phyloP scores from a whole-genome alignment of 2,888 invertebrate species.

The Theodoxus fluviatilis region DNA sequence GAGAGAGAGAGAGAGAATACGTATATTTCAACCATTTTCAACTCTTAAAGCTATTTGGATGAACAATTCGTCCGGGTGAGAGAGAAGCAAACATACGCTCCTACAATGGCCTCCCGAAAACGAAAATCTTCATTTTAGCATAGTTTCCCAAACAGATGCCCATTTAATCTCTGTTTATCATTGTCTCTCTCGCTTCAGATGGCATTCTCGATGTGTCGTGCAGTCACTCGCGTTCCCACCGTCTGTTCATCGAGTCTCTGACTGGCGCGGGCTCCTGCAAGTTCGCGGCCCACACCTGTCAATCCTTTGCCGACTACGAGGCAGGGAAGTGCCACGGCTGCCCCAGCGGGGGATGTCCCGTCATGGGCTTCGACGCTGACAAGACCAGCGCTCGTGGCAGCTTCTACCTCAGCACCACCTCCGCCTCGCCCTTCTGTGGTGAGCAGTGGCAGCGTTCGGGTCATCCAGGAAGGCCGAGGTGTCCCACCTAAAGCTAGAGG shows the following conservation, averaged over 20 bases:
- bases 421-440: constrained; percentile 45
- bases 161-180: not conserved
- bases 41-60: too few species aligned
- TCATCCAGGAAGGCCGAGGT: too few species aligned
- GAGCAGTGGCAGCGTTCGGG: constrained; percentile 22
- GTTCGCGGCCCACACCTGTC: constrained; percentile 41
- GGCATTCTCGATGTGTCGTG: constrained; percentile 35
- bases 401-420: constrained; percentile 47
- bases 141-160: too few species aligned
- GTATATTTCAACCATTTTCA: too few species aligned
- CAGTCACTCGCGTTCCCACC: constrained; percentile 41
- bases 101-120: too few species aligned
- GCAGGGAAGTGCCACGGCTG: constrained; percentile 45
- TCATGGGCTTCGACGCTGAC: constrained; percentile 49
- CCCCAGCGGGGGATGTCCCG: constrained; percentile 40
- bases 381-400: constrained; percentile 35
- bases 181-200: constrained; percentile 19
- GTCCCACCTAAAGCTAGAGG: too few species aligned
- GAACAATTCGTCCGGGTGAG: too few species aligned
- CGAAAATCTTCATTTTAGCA: too few species aligned
- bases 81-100: too few species aligned
- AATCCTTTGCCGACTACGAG: constrained; percentile 36
- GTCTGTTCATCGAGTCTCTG: constrained; percentile 43
- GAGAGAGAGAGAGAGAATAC: too few species aligned
- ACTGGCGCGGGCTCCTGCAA: constrained; percentile 40